phyloP scores from a whole-genome alignment of 2,113 vertebrate genomes.

The Periophthalmodon schlosseri region DNA sequence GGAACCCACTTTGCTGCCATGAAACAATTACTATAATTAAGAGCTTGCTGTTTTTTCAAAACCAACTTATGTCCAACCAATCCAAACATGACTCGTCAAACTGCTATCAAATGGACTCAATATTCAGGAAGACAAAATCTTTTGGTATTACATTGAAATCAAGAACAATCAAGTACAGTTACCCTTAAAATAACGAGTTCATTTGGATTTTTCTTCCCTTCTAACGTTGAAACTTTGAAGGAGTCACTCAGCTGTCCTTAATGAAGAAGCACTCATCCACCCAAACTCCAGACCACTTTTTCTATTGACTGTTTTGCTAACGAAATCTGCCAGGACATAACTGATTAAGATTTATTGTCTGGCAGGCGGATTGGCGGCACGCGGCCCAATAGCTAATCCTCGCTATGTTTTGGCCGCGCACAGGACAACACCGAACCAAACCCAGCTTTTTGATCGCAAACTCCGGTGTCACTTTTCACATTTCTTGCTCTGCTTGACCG shows the following conservation, averaged over 20 bases:
- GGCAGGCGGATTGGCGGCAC: neutral
- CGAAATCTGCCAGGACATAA: conserved; percentile 1
- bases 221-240: neutral
- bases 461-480: conserved; percentile 58
- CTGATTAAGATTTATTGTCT: conserved; percentile 5
- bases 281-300: neutral
- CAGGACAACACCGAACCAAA: conserved; percentile 19
- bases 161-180: neutral
- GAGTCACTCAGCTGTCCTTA: neutral
- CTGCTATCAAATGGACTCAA: no score
- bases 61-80: neutral
- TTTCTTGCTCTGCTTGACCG: conserved; percentile 62
- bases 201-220: neutral
- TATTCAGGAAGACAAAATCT: no score
- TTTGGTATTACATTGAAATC: neutral
- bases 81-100: no score
- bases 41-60: neutral
- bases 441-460: conserved; percentile 44
- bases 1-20: neutral
- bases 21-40: neutral
- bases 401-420: neutral
- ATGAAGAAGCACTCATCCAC: conserved; percentile 2
- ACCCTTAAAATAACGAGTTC: neutral
- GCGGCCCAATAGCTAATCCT: neutral
- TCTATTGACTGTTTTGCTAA: neutral